Conservation (phyloP, 2,888 invertebrate genomes). For the Mycalesis mineus region DNA sequence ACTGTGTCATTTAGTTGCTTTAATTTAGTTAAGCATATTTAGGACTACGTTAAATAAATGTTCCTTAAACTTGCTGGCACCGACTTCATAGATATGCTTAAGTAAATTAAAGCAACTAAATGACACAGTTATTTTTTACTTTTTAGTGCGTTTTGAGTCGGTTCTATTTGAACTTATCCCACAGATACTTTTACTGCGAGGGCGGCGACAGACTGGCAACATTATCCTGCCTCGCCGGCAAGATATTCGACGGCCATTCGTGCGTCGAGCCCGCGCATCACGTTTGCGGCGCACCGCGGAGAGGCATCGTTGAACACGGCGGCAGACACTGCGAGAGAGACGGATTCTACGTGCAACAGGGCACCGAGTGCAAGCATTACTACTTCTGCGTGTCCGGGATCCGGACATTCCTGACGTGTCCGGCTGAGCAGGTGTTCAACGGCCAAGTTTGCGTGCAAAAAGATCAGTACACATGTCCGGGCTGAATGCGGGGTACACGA, state of each 20-base stretch:
- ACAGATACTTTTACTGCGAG: conserved; percentile 78
- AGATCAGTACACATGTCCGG: conserved; percentile 67
- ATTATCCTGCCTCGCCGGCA: conserved; percentile 74
- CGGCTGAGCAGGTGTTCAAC: conserved; percentile 71
- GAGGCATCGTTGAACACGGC: conserved; percentile 41
- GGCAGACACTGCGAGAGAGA: conserved; percentile 59
- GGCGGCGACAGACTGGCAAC: conserved; percentile 75
- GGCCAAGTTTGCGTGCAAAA: conserved; percentile 76
- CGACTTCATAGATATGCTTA: too few relatives aligned
- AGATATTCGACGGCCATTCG: conserved; percentile 78
- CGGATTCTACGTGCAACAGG: conserved; percentile 76
- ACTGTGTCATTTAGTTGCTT: too few relatives aligned
- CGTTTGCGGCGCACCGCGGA: conserved; percentile 58
- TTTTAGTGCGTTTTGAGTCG: too few relatives aligned
- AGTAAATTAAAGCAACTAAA: too few relatives aligned
- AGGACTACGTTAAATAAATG: too few relatives aligned
- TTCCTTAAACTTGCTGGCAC: too few relatives aligned
- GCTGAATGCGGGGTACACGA: conserved; percentile 40
- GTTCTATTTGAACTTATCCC: neutral
- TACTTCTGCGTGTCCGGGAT: conserved; percentile 77
- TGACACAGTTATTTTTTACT: too few relatives aligned
- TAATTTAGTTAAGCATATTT: too few relatives aligned
- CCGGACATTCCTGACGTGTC: conserved; percentile 71
- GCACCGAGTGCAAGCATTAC: conserved; percentile 72
- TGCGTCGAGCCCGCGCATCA: conserved; percentile 67